phyloP scores from a whole-genome alignment of 2,797 vertebrate species.

The Tarsius wallacei region DNA sequence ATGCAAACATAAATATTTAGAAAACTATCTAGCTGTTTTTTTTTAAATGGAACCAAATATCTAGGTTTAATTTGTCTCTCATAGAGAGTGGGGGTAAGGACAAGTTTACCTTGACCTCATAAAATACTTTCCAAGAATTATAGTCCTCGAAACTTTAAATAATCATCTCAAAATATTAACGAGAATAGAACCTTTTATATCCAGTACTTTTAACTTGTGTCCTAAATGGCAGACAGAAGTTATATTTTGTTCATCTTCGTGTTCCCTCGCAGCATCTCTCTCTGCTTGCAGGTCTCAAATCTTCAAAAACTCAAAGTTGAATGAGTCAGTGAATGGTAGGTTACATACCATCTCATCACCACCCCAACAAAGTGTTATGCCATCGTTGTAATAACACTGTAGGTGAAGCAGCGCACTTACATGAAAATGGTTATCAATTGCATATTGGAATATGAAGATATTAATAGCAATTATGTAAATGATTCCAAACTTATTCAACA shows the following conservation, averaged over 20 bases:
- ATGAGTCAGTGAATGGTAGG: background rate
- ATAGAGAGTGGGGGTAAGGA: background rate
- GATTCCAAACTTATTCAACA: slow-evolving; percentile 47
- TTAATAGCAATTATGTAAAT: slow-evolving; percentile 60
- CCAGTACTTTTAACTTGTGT: background rate
- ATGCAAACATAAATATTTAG: slow-evolving; percentile 9
- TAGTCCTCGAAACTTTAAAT: background rate
- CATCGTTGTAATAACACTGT: background rate
- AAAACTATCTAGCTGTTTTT: background rate
- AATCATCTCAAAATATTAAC: slow-evolving; percentile 23
- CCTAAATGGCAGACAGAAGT: background rate
- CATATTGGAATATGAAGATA: background rate
- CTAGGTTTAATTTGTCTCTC: background rate
- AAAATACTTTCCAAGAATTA: background rate
- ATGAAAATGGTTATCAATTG: background rate
- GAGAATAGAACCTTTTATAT: background rate
- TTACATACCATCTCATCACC: background rate
- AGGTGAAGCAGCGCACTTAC: background rate
- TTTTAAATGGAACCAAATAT: background rate
- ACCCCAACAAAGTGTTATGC: background rate
- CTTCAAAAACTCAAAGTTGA: background rate
- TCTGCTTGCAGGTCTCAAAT: background rate
- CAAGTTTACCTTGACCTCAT: background rate
- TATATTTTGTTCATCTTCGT: background rate
- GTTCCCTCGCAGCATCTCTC: background rate